Evolutionary conservation across 2,888 invertebrate species (phyloP), one percentile per base, ranked within the genome.

Genomic region (Eueremaeus valkanovi): DNA sequence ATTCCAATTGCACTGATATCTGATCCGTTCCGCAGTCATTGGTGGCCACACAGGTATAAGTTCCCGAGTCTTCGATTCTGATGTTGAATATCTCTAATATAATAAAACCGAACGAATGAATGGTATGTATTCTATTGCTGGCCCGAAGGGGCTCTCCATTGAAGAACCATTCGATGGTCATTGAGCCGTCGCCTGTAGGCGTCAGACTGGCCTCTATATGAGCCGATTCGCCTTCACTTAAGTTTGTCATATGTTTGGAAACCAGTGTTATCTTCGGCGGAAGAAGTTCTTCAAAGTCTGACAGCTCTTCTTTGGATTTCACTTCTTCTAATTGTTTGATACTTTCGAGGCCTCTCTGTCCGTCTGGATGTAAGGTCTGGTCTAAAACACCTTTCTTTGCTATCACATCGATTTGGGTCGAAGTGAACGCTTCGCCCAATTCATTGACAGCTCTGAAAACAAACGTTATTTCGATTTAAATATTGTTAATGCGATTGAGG

Each of bases 121-220:
- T 93, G 73, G 92, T 91, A 72, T 94, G 93, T 78, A 92, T 93
- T 84, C 95, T 89, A 58, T 95, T 94, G 85, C 87, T 87, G 86
- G 95, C 94, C 86, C 94, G 95, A 82, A 99, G 92, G 33, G 95
- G 90, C 84, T 90, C 89, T 80, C 95, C 96, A 88, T 88, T 85
- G 77, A 84, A 84, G 78, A 84, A 84, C 94, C 94, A 95, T 85
- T 95, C 93, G 82, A 93, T 92, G 86, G 90, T 90, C 93, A 95
- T 93, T 68, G 91, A 92, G 74, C 94, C 92, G 83, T 95, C 81
- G 29, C 80, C 92, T 73, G 94, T 93, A 18, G 99, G 99, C 72
- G 93, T 91, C 9, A 99, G 87, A 72, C 93, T 93, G 49, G 96
- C 97, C 86, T 99, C 98, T 84, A 96, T 96, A 84, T 98, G 97